Conservation (phyloP, 2,888 invertebrate species). For the Elgonia sp. region DNA sequence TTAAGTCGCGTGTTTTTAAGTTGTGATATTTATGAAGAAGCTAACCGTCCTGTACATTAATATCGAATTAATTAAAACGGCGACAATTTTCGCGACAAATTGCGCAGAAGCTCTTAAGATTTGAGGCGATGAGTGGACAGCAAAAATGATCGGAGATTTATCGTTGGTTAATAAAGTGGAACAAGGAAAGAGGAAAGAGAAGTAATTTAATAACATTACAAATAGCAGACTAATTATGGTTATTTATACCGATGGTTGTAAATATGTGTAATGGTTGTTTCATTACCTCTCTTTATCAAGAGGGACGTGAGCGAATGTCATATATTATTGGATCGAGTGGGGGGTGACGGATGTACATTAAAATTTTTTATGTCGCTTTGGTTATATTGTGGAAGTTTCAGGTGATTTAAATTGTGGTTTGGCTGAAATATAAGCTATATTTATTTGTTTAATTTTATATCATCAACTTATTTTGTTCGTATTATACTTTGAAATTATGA, state of each 20-base stretch:
- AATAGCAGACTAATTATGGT: slow-evolving; percentile 66
- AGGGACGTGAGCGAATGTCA: slow-evolving; percentile 43
- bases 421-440: too few species aligned
- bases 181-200: slow-evolving; percentile 24
- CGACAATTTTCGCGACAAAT: slow-evolving; percentile 37
- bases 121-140: slow-evolving; percentile 20
- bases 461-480: too few species aligned
- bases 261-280: slow-evolving; percentile 61
- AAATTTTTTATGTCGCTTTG: slow-evolving; percentile 18
- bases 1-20: too few species aligned
- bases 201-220: slow-evolving; percentile 62
- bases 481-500: too few species aligned
- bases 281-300: slow-evolving; percentile 61
- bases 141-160: slow-evolving; percentile 51
- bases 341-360: background rate
- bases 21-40: slow-evolving; percentile 53
- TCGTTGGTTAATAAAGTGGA: slow-evolving; percentile 60
- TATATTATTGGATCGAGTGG: slow-evolving; percentile 42
- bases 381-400: too few species aligned
- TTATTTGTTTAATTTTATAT: too few species aligned
- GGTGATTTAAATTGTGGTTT: too few species aligned
- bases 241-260: slow-evolving; percentile 60
- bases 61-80: slow-evolving; percentile 49
- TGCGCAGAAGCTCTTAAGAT: slow-evolving; percentile 15
- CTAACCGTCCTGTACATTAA: slow-evolving; percentile 42